Base-by-base conservation (phyloP, 1,140 invertebrate genomes). In the Camponotus vicinus region DNA sequence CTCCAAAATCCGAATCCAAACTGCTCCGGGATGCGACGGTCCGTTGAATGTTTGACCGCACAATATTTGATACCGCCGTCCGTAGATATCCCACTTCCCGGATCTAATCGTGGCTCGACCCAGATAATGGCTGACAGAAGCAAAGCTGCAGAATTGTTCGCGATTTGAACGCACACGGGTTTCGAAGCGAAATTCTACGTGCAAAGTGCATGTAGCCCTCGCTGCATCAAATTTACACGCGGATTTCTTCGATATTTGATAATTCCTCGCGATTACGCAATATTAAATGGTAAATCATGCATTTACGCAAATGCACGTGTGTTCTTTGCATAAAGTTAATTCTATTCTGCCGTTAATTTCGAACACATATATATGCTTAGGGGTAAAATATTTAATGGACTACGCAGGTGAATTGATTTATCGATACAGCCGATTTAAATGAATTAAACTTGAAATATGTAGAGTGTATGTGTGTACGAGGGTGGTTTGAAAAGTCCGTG, bases 81-180 rank as follows among this genome's bases (percentile, higher is more conserved):
- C 49, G 55, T 82, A 76, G 70, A 88, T 82, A 73, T 63, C 63
- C 75, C 89, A 78, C 78, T 83, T 82, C 86, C 49, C 37, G 88
- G 75, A 88, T 90, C 83, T 90, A 90, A 88, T 88, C 89, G 83
- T 63, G 40, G 37, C 88, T 80, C 89, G 83, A 86, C 70, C 78
- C 63, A 83, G 69, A 88, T 90, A 86, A 87, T 69, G 42, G 61
- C 40, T 63, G 83, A 87, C 77, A 88, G 86, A 71, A 67, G 69
- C 73, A 75, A 69, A 82, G 52, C 67, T 82, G 78, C 52, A 45
- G 67, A 83, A 83, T 40, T 61, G 55, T 61, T 83, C 79, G 69
- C 52, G 52, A 82, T 79, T 69, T 18, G 77, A 45, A 71, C 78
- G 66, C 37, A 59, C 27, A 27, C 79, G 67, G 67, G 61, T 83